These are phyloP conservation scores for Empis stercorea DNA, from an alignment of 2,888 invertebrate genomes.

Conservation along the genomic window DNA sequence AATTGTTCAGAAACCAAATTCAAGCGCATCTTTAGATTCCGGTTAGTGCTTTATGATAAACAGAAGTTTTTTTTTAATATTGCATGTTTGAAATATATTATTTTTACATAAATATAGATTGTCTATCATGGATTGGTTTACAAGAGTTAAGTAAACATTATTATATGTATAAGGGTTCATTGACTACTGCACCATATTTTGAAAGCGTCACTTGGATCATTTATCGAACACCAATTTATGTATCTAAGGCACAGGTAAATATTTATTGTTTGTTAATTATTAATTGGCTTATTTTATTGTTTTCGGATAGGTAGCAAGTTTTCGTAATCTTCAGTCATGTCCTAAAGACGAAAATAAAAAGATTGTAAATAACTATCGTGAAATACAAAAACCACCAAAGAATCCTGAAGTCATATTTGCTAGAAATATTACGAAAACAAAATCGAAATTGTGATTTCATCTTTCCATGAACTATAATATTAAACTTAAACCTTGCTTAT, in stretches of 20 bases:
- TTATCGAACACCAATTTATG: conserved; percentile 53
- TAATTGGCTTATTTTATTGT: background rate
- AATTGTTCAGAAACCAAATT: conserved; percentile 31
- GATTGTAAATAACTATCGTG: conserved; percentile 35
- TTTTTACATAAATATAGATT: conserved; percentile 38
- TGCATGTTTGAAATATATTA: background rate
- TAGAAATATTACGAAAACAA: conserved; percentile 22
- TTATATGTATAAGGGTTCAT: conserved; percentile 58
- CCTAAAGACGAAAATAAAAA: conserved; percentile 34
- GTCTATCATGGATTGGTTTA: conserved; percentile 54
- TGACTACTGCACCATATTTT: conserved; percentile 58
- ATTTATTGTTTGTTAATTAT: background rate
- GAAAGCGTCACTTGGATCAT: conserved; percentile 66
- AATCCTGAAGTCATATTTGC: conserved; percentile 35
- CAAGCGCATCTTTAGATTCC: conserved; percentile 33
- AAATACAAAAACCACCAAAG: conserved; percentile 32
- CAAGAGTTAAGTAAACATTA: conserved; percentile 55
- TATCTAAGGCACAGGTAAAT: conserved; percentile 51
- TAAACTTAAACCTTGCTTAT: too few relatives aligned
- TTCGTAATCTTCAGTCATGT: conserved; percentile 34
- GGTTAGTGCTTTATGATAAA: conserved; percentile 19
- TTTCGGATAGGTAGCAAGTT: conserved; percentile 27
- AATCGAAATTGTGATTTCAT: background rate
- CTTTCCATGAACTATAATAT: too few relatives aligned
- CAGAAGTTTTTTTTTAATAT: background rate